Percentiles rank a stretch among this genome's conserved stretches.
phyloP scores from a whole-genome alignment of 2,888 invertebrate species.

The Rotaria magnacalcarata region DNA sequence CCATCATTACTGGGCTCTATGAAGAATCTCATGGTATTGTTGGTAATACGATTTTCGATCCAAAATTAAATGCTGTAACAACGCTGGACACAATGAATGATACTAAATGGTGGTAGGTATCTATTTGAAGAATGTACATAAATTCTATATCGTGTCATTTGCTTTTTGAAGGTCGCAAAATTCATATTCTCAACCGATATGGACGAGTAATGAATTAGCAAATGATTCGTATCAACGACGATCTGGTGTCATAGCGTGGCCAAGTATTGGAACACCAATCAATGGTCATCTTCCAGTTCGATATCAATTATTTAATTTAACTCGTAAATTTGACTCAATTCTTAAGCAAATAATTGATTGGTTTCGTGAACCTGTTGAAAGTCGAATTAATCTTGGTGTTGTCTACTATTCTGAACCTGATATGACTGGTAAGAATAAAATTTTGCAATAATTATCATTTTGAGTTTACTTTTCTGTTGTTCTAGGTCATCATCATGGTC shows the following conservation, averaged over 20 bases:
- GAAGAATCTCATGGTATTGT: conserved; percentile 46
- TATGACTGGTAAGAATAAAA: background rate
- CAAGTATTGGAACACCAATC: conserved; percentile 17
- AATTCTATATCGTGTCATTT: too few species aligned
- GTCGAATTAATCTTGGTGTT: conserved; percentile 44
- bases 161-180: conserved; percentile 36
- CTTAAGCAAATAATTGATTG: background rate
- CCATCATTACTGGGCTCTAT: conserved; percentile 47
- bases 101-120: background rate
- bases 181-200: conserved; percentile 41
- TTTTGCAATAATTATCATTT: too few species aligned
- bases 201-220: conserved; percentile 42
- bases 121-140: background rate
- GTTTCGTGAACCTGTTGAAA: conserved; percentile 35
- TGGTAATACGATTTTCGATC: conserved; percentile 43
- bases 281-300: background rate
- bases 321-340: background rate
- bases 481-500: conserved; percentile 43
- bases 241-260: conserved; percentile 43
- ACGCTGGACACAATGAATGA: background rate
- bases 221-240: conserved; percentile 23
- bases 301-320: conserved; percentile 30
- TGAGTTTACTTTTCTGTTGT: too few species aligned
- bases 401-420: conserved; percentile 45
- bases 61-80: conserved; percentile 37